Evolutionary conservation across 2,113 vertebrate genomes (phyloP).

Genomic region (Lophochroa leadbeateri): DNA sequence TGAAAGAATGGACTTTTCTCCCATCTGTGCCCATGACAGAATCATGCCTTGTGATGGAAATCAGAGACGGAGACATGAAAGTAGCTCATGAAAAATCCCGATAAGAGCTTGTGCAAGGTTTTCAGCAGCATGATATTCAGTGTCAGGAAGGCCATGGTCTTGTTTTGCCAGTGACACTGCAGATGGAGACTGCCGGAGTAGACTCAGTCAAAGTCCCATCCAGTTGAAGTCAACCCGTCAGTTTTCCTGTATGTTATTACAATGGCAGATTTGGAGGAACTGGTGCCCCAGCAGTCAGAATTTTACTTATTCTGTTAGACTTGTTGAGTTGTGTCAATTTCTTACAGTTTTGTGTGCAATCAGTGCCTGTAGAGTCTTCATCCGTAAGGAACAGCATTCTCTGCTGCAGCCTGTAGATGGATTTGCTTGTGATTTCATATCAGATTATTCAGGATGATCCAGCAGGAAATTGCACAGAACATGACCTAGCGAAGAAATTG

Average conservation of each 20-base stretch:
- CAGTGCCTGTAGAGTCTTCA: not conserved
- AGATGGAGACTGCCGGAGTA: not conserved
- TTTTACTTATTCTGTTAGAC: not conserved
- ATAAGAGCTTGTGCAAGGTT: not conserved
- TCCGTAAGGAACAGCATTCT: not conserved
- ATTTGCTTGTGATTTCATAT: not conserved
- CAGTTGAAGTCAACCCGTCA: not conserved
- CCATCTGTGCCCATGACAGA: not conserved
- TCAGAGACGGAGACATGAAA: not conserved
- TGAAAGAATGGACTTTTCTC: constrained; percentile 8
- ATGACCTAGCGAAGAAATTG: not conserved
- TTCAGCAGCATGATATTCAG: not conserved
- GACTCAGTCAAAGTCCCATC: not conserved
- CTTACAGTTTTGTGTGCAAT: not conserved
- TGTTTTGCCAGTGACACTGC: not conserved
- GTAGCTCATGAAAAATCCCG: not conserved
- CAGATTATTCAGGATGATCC: not conserved
- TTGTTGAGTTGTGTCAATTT: not conserved
- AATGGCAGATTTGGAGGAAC: not conserved
- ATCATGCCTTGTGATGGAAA: not conserved
- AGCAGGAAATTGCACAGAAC: not conserved
- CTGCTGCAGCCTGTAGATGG: not conserved
- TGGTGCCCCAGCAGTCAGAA: not conserved
- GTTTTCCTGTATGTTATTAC: not conserved
- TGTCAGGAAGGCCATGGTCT: not conserved